Conservation (phyloP, 1,140 invertebrate species). For the Dufourea novaeangliae region DNA sequence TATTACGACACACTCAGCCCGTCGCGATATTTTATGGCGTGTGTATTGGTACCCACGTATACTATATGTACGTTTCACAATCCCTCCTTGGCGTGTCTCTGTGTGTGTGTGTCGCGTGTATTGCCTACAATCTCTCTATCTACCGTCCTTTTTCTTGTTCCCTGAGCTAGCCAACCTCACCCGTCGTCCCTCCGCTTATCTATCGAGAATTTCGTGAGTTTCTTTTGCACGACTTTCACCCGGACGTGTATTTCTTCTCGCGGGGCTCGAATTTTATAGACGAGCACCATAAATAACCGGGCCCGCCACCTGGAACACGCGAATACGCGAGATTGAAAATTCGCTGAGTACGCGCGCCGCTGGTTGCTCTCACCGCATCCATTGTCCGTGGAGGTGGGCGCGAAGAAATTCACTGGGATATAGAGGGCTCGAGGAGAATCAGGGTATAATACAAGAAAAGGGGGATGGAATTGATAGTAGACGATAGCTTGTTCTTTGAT, state of each 20-base stretch:
- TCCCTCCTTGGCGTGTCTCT: too few species aligned
- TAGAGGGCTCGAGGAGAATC: too few species aligned
- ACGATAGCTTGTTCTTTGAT: too few species aligned
- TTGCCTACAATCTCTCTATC: not conserved
- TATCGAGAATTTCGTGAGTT: conserved; percentile 41
- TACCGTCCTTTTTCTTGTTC: not conserved
- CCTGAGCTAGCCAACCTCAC: not conserved
- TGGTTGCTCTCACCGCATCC: not conserved
- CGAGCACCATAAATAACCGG: conserved; percentile 12
- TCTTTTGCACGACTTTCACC: conserved; percentile 40
- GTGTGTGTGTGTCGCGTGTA: conserved; percentile 17
- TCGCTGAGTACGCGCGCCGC: not conserved
- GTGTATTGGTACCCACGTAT: conserved; percentile 6
- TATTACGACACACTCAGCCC: conserved; percentile 51
- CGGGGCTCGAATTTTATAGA: conserved; percentile 19
- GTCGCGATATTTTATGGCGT: conserved; percentile 53
- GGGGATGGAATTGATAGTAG: too few species aligned
- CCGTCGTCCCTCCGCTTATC: conserved; percentile 21
- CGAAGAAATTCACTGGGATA: not conserved
- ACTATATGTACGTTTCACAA: conserved; percentile 46
- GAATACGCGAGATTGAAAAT: conserved; percentile 16
- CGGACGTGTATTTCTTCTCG: conserved; percentile 17
- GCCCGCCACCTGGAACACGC: not conserved
- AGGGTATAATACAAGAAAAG: too few species aligned
- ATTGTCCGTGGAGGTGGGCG: not conserved